These are phyloP conservation scores for Drosophila quasianomalipes DNA, from an alignment of 2,888 invertebrate species.

Conservation along the genomic window DNA sequence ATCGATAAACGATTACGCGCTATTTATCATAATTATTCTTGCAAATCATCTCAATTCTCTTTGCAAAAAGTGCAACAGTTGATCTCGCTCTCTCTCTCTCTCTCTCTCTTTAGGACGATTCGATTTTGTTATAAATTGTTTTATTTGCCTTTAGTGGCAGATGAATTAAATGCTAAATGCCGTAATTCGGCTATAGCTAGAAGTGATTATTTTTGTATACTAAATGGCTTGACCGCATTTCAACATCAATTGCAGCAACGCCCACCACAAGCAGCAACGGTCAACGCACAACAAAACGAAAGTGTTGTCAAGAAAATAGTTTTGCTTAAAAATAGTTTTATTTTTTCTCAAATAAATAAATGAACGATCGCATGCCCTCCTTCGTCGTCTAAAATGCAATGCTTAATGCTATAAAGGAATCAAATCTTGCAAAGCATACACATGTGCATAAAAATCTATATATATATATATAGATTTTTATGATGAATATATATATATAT, in stretches of 20 bases:
- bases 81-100: constrained; percentile 10
- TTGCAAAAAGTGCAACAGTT: constrained; percentile 12
- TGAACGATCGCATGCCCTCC: constrained; percentile 42
- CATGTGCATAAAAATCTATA: background rate
- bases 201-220: constrained; percentile 54
- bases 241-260: constrained; percentile 55
- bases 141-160: constrained; percentile 7
- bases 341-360: constrained; percentile 36
- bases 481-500: background rate
- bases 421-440: constrained; percentile 17
- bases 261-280: constrained; percentile 37
- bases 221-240: constrained; percentile 66
- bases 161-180: constrained; percentile 34
- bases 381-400: constrained; percentile 38
- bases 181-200: constrained; percentile 23
- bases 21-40: constrained; percentile 5
- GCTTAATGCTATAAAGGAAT: constrained; percentile 41
- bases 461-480: background rate
- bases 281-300: constrained; percentile 48
- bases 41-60: background rate
- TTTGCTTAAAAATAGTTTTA: constrained; percentile 61
- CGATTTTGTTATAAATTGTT: background rate
- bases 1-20: constrained; percentile 38
- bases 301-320: constrained; percentile 51
- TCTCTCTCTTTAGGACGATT: background rate